phyloP scores from a whole-genome alignment of 2,888 invertebrate genomes.

The Athetis lepigone region DNA sequence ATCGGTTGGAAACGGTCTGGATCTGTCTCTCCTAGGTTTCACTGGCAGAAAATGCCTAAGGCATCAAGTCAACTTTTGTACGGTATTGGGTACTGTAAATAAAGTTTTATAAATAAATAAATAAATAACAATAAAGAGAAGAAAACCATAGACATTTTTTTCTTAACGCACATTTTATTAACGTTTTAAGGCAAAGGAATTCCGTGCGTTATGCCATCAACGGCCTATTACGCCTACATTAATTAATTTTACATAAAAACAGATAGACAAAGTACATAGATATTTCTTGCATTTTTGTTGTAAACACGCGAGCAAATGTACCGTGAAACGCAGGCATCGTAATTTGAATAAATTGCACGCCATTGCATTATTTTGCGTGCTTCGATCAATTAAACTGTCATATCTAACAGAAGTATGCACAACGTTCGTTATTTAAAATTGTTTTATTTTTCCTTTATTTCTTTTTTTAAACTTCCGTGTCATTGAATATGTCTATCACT shows the following conservation, averaged over 20 bases:
- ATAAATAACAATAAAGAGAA: too few species aligned
- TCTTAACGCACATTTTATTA: too few species aligned
- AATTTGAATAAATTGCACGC: slow-evolving; percentile 58
- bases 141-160: too few species aligned
- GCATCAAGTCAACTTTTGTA: too few species aligned
- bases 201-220: slow-evolving; percentile 33
- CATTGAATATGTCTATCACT: background rate
- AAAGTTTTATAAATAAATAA: too few species aligned
- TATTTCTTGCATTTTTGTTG: slow-evolving; percentile 52
- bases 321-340: slow-evolving; percentile 48
- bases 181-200: slow-evolving; percentile 42
- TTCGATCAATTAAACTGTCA: slow-evolving; percentile 42
- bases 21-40: too few species aligned
- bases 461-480: slow-evolving; percentile 38
- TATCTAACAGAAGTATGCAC: slow-evolving; percentile 21
- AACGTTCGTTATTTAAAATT: slow-evolving; percentile 24
- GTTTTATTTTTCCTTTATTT: slow-evolving; percentile 15
- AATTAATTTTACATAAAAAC: slow-evolving; percentile 45
- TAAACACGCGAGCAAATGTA: slow-evolving; percentile 50
- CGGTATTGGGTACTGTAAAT: too few species aligned
- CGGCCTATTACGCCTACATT: slow-evolving; percentile 24
- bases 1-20: too few species aligned
- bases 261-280: slow-evolving; percentile 4
- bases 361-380: slow-evolving; percentile 59
- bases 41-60: too few species aligned